A percentile compares a stretch with the other conserved stretches of the same genome.
These are phyloP conservation scores for Hemichromis elongatus DNA, from an alignment of 2,113 vertebrate genomes.

Conservation along the genomic window DNA sequence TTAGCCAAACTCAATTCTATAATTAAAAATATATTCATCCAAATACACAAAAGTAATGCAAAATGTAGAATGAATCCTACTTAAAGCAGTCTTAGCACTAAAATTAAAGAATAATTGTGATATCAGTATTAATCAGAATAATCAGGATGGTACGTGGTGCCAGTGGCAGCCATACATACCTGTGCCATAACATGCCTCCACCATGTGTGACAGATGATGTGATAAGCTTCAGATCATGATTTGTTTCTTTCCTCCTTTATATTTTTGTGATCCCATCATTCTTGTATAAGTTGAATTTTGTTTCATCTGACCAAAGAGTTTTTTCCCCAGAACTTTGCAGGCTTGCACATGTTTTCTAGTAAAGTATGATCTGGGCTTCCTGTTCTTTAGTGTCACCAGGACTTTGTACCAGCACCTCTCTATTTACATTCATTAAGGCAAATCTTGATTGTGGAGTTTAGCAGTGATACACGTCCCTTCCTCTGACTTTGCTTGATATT, in stretches of 20 bases:
- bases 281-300: background rate
- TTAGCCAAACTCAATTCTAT: background rate
- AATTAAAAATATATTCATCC: background rate
- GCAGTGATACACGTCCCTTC: background rate
- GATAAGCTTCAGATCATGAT: background rate
- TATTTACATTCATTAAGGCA: background rate
- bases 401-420: background rate
- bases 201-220: background rate
- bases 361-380: background rate
- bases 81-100: background rate
- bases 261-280: background rate
- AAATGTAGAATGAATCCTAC: background rate
- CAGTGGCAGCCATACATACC: background rate
- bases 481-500: background rate
- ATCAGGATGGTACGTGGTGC: background rate
- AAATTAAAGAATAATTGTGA: background rate
- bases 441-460: background rate
- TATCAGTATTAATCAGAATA: background rate
- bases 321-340: background rate
- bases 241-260: background rate
- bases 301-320: background rate
- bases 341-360: background rate
- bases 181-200: background rate
- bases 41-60: background rate
- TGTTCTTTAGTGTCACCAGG: background rate